These are phyloP conservation scores for Aspidoscelis tigris DNA, from an alignment of 2,113 vertebrate species.

Conservation along the genomic window DNA sequence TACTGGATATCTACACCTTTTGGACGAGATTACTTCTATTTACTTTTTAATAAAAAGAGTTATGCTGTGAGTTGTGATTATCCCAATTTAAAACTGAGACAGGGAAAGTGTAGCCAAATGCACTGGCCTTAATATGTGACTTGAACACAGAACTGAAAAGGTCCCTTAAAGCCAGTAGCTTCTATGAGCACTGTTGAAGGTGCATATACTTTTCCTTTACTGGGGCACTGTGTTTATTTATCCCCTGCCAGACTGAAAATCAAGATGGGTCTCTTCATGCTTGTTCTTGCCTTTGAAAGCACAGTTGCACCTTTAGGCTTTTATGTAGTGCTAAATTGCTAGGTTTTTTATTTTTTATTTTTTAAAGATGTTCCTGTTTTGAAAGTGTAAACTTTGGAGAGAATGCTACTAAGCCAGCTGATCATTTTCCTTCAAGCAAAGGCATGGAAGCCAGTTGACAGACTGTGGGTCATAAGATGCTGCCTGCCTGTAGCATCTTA, in stretches of 20 bases:
- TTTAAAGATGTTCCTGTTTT: neutral
- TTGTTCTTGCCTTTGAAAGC: neutral
- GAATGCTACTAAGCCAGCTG: fast-evolving
- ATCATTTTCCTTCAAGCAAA: constrained; percentile 9
- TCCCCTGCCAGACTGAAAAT: neutral
- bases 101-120: too few relatives aligned
- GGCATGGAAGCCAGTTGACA: neutral
- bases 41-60: too few relatives aligned
- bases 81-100: neutral
- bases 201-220: neutral
- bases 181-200: neutral
- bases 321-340: neutral
- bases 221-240: neutral
- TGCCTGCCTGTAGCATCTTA: neutral
- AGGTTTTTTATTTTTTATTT: neutral
- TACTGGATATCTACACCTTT: too few relatives aligned
- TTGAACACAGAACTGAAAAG: neutral
- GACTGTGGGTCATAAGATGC: neutral
- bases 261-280: neutral
- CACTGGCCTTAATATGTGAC: too few relatives aligned
- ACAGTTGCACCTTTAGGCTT: neutral
- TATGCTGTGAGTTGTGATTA: neutral
- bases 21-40: neutral
- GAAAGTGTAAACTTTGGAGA: neutral
- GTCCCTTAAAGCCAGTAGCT: neutral